Evolutionary conservation across 2,113 vertebrate genomes (phyloP).

Genomic region (Microtus oregoni): DNA sequence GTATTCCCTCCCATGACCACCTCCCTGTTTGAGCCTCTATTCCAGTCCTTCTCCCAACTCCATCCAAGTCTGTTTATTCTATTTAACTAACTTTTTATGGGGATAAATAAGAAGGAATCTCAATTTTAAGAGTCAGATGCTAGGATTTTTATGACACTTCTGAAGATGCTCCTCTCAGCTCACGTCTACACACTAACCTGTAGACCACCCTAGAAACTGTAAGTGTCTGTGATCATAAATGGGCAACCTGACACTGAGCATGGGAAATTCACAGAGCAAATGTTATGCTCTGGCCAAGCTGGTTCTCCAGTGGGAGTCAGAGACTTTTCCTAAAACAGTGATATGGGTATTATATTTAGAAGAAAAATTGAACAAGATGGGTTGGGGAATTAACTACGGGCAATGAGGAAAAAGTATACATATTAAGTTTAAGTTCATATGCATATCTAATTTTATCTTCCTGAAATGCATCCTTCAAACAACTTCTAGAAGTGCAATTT

Average conservation of each 20-base stretch:
- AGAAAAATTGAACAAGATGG: background rate
- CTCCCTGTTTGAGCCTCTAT: background rate
- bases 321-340: slow-evolving; percentile 28
- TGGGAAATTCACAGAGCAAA: background rate
- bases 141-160: background rate
- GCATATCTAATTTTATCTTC: background rate
- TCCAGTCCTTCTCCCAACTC: too few relatives aligned
- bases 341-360: background rate
- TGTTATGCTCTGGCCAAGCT: background rate
- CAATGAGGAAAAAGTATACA: background rate
- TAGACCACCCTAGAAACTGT: background rate
- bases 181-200: background rate
- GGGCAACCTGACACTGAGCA: background rate
- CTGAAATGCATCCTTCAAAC: background rate
- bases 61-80: background rate
- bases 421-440: background rate
- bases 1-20: background rate
- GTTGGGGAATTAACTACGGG: background rate
- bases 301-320: background rate
- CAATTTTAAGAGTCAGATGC: background rate
- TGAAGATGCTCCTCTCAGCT: background rate
- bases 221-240: background rate
- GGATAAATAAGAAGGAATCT: background rate
- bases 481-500: background rate
- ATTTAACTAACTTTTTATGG: background rate